Evolutionary conservation across 2,888 invertebrate species (phyloP).

Genomic region (Marasmarcha lunaedactyla): DNA sequence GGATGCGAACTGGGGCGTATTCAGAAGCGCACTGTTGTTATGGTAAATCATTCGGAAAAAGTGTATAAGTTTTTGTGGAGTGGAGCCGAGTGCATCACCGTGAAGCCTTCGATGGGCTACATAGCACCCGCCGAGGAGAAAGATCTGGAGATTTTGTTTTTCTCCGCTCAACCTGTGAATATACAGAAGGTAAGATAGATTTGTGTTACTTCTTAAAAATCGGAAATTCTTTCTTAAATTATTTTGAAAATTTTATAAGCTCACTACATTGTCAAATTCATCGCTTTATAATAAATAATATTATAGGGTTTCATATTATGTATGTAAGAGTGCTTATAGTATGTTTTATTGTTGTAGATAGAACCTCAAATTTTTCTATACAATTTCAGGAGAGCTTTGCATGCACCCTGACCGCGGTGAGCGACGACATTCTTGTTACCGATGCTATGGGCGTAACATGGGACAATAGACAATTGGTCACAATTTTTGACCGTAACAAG

Average conservation of each 20-base stretch:
- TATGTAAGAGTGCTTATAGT: too few species aligned
- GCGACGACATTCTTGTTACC: slow-evolving; percentile 37
- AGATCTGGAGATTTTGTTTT: slow-evolving; percentile 52
- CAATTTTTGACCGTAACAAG: slow-evolving; percentile 41
- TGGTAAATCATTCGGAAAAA: slow-evolving; percentile 59
- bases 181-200: slow-evolving; percentile 29
- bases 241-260: neutral
- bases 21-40: slow-evolving; percentile 42
- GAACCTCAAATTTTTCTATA: too few species aligned
- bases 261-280: too few species aligned
- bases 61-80: slow-evolving; percentile 53
- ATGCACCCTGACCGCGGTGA: slow-evolving; percentile 36
- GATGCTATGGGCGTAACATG: slow-evolving; percentile 47
- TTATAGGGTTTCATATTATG: too few species aligned
- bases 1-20: slow-evolving; percentile 45
- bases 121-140: slow-evolving; percentile 62
- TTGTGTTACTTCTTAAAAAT: too few species aligned
- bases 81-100: slow-evolving; percentile 32
- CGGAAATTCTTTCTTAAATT: too few species aligned
- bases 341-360: too few species aligned
- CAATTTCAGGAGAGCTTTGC: slow-evolving; percentile 34
- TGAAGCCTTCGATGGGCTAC: slow-evolving; percentile 50
- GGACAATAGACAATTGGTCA: slow-evolving; percentile 56
- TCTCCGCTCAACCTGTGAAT: slow-evolving; percentile 31
- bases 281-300: too few species aligned